Evolutionary conservation across 2,113 vertebrate species (phyloP).

Genomic region (Martes martes): DNA sequence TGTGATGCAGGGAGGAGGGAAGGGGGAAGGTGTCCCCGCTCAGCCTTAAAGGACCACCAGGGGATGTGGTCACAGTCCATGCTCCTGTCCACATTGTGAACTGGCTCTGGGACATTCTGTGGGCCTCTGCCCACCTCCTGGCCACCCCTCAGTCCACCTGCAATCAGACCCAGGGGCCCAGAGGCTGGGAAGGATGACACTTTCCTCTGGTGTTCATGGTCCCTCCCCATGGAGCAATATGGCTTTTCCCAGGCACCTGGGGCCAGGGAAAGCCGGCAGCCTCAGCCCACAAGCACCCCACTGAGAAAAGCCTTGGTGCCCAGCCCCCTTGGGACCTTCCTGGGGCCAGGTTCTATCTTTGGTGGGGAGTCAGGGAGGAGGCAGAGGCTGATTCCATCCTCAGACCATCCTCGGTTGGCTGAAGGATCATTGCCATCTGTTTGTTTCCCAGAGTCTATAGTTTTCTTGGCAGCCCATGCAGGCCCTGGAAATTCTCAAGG

Average conservation of each 20-base stretch:
- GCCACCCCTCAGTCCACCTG: background rate
- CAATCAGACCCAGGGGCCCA: background rate
- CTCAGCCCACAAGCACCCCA: rapidly evolving
- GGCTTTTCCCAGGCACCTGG: no score
- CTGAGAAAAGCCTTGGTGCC: background rate
- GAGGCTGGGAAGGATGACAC: background rate
- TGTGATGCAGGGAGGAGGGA: background rate
- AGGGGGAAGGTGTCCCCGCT: background rate
- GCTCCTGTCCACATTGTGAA: background rate
- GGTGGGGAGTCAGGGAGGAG: background rate
- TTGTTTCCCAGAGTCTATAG: background rate
- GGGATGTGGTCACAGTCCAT: background rate
- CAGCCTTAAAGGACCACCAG: background rate
- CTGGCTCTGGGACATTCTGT: background rate
- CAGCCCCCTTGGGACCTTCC: background rate
- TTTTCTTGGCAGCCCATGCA: background rate
- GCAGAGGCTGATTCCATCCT: background rate
- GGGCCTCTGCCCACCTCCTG: background rate
- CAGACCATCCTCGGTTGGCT: background rate
- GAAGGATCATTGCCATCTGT: background rate
- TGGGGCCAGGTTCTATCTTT: background rate
- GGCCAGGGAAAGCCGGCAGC: background rate
- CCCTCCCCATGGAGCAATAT: no score
- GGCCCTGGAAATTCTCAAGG: background rate
- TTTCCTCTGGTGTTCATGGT: rapidly evolving